Base-by-base conservation (phyloP, 2,888 invertebrate species). In the Abrostola tripartita region DNA sequence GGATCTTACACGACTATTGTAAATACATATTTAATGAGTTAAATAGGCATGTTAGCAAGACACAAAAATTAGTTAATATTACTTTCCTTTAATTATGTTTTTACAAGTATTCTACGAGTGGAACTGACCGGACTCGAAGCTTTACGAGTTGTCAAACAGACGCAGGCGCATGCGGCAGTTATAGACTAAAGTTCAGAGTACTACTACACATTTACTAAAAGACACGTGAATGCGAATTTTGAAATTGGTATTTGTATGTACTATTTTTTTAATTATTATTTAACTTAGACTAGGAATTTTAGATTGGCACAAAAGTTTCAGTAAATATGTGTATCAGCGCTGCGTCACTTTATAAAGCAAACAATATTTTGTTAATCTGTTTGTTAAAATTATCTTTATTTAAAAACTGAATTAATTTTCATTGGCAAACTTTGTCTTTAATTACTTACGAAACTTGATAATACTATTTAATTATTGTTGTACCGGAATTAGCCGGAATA, bases 41-140 rank as follows among this genome's bases (percentile, higher is more conserved):
- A n/a, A 68, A 72, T 78, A 65, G 58, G 52, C 57, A 72, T 76
- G 61, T 71, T 61, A 65, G 67, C 52, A 35, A 51, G 37, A 64
- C 59, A n/a, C n/a, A n/a, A n/a, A 73, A 61, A 60, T 52, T 58
- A 68, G 50, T 52, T 52, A 37, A 67, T 77, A 81, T 81, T 73
- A 75, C 76, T 74, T 82, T 83, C 81, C 80, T n/a, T n/a, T n/a
- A n/a, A 83, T 83, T 84, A 81, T 81, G 71, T 74, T 82, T 84
- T 85, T 78, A 84, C 75, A 70, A 61, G 69, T 52, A 65, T 83
- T 89, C 87, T 83, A 90, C 78, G 82, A 85, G 84, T 84, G 81
- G 81, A 83, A 83, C 87, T n/a, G n/a, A n/a, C n/a, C n/a, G n/a
- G n/a, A n/a, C n/a, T n/a, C 74, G 71, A 72, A 77, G 42, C 71